phyloP scores from a whole-genome alignment of 2,888 invertebrate species.

The Bombyx huttoni region DNA sequence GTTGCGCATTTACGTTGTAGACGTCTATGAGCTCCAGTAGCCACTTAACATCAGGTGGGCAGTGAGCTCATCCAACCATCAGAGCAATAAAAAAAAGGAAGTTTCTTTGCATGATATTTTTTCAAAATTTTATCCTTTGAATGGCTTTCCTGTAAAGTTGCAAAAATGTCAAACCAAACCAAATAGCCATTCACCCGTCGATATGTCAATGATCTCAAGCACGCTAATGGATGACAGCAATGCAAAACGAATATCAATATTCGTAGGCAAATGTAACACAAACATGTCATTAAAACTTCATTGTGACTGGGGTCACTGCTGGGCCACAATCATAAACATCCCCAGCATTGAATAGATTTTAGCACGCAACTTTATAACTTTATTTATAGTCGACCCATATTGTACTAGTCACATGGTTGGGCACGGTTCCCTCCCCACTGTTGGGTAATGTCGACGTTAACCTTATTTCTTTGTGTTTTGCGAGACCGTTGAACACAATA shows the following conservation, averaged over 20 bases:
- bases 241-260: neutral
- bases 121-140: too few species aligned
- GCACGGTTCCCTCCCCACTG: neutral
- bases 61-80: too few species aligned
- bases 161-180: too few species aligned
- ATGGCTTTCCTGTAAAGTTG: too few species aligned
- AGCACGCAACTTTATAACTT: constrained; percentile 19
- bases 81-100: too few species aligned
- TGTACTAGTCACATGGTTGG: neutral
- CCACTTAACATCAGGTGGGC: too few species aligned
- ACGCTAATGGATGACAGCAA: too few species aligned
- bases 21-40: too few species aligned
- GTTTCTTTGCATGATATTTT: too few species aligned
- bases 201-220: too few species aligned
- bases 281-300: neutral
- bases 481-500: neutral
- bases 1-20: too few species aligned
- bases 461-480: neutral
- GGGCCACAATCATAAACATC: constrained; percentile 8
- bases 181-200: too few species aligned
- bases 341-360: constrained; percentile 17
- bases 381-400: constrained; percentile 9
- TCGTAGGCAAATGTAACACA: neutral
- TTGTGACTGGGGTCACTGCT: neutral
- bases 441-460: neutral